Conservation (phyloP, 2,888 invertebrate genomes). For the Habrosyne pyritoides region DNA sequence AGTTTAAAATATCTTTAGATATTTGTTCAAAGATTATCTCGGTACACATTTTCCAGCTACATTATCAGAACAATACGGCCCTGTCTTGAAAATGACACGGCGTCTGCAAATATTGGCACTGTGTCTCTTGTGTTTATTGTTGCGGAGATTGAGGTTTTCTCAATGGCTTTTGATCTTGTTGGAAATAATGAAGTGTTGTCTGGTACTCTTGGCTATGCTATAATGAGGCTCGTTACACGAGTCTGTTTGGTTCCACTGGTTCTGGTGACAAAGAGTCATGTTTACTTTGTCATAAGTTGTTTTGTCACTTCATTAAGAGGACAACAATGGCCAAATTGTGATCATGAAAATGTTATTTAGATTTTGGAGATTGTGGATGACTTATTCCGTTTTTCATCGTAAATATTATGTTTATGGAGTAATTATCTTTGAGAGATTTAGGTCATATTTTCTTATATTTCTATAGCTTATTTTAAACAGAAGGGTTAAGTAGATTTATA, state of each 20-base stretch:
- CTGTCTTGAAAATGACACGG: neutral
- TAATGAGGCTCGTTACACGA: conserved; percentile 5
- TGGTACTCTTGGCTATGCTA: conserved; percentile 1
- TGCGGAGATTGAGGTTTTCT: conserved; percentile 14
- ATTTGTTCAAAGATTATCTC: neutral
- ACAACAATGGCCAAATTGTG: neutral
- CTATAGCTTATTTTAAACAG: too few species aligned
- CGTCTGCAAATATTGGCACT: conserved; percentile 19
- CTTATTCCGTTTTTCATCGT: too few species aligned
- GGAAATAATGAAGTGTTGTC: conserved; percentile 28
- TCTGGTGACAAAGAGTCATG: conserved; percentile 29
- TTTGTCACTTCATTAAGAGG: conserved; percentile 21
- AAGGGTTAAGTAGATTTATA: too few species aligned
- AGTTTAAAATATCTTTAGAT: conserved; percentile 2
- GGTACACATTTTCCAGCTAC: neutral
- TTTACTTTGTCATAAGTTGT: conserved; percentile 34
- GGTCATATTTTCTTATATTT: too few species aligned
- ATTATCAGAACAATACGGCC: neutral
- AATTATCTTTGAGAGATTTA: too few species aligned
- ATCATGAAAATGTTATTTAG: neutral
- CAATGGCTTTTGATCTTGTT: conserved; percentile 28
- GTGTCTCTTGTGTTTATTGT: conserved; percentile 10
- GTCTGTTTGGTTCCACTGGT: conserved; percentile 22
- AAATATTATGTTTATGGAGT: too few species aligned
- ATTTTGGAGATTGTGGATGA: too few species aligned